These are phyloP conservation scores for Sisyra terminalis DNA, from an alignment of 2,888 invertebrate species.

Conservation along the genomic window DNA sequence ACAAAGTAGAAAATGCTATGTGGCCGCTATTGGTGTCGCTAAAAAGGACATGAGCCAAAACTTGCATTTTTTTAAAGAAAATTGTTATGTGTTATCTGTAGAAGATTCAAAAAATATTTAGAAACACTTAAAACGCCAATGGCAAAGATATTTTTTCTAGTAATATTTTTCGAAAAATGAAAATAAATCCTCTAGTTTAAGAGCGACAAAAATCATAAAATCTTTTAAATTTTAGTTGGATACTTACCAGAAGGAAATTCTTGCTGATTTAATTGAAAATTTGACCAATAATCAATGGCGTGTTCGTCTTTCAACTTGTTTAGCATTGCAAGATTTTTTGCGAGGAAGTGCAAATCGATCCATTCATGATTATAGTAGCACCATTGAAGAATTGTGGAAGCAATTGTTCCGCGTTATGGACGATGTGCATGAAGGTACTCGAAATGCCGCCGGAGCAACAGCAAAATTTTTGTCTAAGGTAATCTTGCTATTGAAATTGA, in stretches of 20 bases:
- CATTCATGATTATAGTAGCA: constrained; percentile 24
- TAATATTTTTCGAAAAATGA: no score
- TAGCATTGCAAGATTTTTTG: constrained; percentile 72
- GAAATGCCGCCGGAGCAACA: constrained; percentile 56
- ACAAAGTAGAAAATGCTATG: no score
- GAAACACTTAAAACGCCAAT: no score
- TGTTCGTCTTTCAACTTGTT: constrained; percentile 79
- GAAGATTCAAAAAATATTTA: no score
- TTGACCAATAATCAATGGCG: constrained; percentile 76
- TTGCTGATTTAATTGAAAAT: constrained; percentile 64
- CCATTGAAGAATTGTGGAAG: constrained; percentile 52
- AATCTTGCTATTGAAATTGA: no score
- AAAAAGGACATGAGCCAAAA: no score
- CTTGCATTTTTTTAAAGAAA: no score
- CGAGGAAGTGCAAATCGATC: constrained; percentile 34
- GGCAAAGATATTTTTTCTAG: no score
- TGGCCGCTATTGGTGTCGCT: no score
- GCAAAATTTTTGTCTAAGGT: constrained; percentile 60
- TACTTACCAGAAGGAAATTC: constrained; percentile 62
- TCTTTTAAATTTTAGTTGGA: constrained; percentile 29
- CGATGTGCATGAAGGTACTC: constrained; percentile 80
- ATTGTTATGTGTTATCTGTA: no score
- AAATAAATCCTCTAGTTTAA: no score
- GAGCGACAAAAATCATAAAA: no score
- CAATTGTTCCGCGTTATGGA: constrained; percentile 84